These are phyloP conservation scores for Odocoileus hemionus DNA, from an alignment of 2,113 vertebrate species.

Conservation along the genomic window DNA sequence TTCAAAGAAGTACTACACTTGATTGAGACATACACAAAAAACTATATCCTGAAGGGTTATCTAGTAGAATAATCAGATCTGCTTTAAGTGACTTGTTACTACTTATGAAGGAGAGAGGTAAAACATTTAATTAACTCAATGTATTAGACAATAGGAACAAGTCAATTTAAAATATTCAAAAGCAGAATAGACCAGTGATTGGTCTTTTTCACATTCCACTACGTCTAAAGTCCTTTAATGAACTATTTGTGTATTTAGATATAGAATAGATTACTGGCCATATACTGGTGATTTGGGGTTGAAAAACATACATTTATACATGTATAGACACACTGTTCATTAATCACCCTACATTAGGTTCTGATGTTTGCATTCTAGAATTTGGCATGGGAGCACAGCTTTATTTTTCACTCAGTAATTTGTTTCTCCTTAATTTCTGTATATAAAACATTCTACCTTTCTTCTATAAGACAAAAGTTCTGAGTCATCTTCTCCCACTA, in stretches of 20 bases:
- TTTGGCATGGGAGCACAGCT: neutral
- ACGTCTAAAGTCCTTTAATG: neutral
- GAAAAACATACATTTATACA: neutral
- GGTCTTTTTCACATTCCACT: neutral
- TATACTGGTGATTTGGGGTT: neutral
- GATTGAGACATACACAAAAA: neutral
- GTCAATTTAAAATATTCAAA: neutral
- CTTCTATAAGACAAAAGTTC: neutral
- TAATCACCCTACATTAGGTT: neutral
- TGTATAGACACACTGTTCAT: neutral
- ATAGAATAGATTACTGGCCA: neutral
- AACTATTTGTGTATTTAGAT: neutral
- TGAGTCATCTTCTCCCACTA: neutral
- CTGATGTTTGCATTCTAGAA: neutral
- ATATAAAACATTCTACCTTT: neutral
- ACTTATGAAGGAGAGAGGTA: neutral
- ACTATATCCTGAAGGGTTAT: neutral
- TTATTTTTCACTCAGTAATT: neutral
- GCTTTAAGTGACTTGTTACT: neutral
- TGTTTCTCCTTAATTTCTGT: neutral
- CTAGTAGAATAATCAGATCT: neutral
- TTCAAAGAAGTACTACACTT: neutral
- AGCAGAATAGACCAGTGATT: neutral
- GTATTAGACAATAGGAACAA: neutral
- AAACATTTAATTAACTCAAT: neutral